Base-by-base conservation (phyloP, 2,888 invertebrate species). In the Cistogaster globosa region DNA sequence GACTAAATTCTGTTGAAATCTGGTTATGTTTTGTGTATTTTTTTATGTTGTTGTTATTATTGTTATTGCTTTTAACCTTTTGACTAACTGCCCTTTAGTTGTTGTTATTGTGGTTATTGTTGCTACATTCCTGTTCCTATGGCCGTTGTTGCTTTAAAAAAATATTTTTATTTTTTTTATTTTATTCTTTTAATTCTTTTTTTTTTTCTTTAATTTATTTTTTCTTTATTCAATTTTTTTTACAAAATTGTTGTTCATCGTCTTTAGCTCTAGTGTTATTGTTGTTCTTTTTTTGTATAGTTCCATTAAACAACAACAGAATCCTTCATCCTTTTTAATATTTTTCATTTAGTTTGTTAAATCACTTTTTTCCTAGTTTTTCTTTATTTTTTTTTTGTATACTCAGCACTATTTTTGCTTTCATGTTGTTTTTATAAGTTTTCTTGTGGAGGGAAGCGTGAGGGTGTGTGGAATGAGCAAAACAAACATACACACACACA, bases 1-100 rank as follows among this genome's bases (percentile, higher is more conserved):
- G 26, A 51, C 9, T 12, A 60, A 60, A 78, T 63, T 67, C 58
- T 48, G 58, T 51, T 72, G 38, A 58, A 18, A n/a, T 32, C 38
- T 26, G 36, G 55, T 58, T 32, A 45, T 4, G 7, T 74, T 72
- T 75, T 36, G 48, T 74, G 14, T 45, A n/a, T 14, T 63, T 14
- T 63, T 62, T 71, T 51, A n/a, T 67, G 16, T 58, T 69, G 12
- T 68, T 77, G 42, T 38, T 65, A n/a, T 71, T 67, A 38, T 68
- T 80, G 79, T 67, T 72, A 67, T 80, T 84, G 76, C 72, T 84
- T 80, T 84, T 80, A 84, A 81, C 84, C 84, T 84, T 84, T 80
- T 81, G 81, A 77, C 75, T 65, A 80, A 71, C 71, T 83, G 63
- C 65, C 65, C 60, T 71, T 83, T 82, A 75, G 51, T 55, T 72